Evolutionary conservation across 2,797 vertebrate genomes (phyloP), one percentile per base, ranked within the genome.

Genomic region (Gorsachius magnificus): DNA sequence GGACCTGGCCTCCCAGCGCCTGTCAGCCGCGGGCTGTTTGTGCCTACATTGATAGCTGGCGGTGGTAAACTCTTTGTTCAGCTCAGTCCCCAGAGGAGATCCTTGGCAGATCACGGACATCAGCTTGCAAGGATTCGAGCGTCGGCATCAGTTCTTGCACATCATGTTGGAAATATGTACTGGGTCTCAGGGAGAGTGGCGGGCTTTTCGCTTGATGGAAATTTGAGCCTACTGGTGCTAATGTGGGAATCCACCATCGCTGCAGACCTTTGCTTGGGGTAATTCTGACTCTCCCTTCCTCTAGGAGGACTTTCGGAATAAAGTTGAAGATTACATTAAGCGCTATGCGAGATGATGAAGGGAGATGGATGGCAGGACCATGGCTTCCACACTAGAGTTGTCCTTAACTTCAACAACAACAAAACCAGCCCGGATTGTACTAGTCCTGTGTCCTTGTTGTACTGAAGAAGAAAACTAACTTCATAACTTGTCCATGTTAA

Each of bases 321-420:
- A 99, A 97, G 99, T 99, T 98, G 99, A 99, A 92, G 99, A 99
- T 98, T 99, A 99, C 98, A 99, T 99, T 98, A 99, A 99, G 97
- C 98, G 98, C 95, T 99, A 99, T 7, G 99, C 99, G 90, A 99
- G 99, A 99, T 99, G 99, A 99, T 99, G 98, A 97, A 96, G 93
- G 96, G 88, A 41, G 75, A 82, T 4, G 88, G 50, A 57, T 31
- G 83, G 81, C 95, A 91, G 96, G 94, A 85, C 84, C 90, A 45
- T 15, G 70, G 90, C 88, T 92, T 91, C 83, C 74, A 8, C 70
- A 66, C 90, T 50, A 76, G 36, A 87, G 82, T 45, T 88, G 91
- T 90, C 89, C 93, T 96, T 31, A 84, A 72, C 95, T 80, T 53
- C 94, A 79, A 53, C 91, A 94, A 78, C 77, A 95, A 75, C 75